Conservation (phyloP, 2,888 invertebrate genomes). For the Lithosia quadra region DNA sequence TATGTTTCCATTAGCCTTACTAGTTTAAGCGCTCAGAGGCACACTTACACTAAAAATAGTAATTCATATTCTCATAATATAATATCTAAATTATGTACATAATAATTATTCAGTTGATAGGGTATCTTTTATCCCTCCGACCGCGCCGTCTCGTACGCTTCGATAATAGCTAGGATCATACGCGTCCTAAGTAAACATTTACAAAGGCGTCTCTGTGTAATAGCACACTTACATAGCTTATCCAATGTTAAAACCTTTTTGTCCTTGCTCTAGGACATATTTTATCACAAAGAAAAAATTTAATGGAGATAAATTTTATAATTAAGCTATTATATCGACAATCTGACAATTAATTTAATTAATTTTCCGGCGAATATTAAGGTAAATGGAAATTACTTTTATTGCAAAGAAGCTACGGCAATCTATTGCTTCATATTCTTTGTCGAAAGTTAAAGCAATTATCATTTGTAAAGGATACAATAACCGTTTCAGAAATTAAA, state of each 20-base stretch:
- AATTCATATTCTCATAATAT: not conserved
- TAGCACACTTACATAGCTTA: not conserved
- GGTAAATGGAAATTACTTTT: not conserved
- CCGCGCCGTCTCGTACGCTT: not conserved
- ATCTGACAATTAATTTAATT: no score
- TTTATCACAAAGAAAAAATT: not conserved
- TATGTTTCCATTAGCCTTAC: no score
- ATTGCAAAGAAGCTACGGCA: not conserved
- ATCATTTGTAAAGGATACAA: not conserved
- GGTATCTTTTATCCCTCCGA: not conserved
- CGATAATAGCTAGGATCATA: not conserved
- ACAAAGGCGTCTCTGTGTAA: conserved; percentile 4
- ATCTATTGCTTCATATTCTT: not conserved
- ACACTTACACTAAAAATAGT: not conserved
- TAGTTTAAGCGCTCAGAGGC: no score
- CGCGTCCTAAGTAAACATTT: conserved; percentile 11
- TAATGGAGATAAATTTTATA: conserved; percentile 1
- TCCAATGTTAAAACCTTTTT: conserved; percentile 3
- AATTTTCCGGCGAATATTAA: no score
- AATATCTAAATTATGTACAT: not conserved
- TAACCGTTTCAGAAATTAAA: no score
- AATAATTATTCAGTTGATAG: not conserved
- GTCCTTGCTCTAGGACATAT: not conserved
- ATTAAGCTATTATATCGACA: not conserved
- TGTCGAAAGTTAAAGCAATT: not conserved